A percentile compares a stretch with the other conserved stretches of the same genome.
These are phyloP conservation scores for Oreocharis arfaki DNA, from an alignment of 2,113 vertebrate species.

Conservation along the genomic window DNA sequence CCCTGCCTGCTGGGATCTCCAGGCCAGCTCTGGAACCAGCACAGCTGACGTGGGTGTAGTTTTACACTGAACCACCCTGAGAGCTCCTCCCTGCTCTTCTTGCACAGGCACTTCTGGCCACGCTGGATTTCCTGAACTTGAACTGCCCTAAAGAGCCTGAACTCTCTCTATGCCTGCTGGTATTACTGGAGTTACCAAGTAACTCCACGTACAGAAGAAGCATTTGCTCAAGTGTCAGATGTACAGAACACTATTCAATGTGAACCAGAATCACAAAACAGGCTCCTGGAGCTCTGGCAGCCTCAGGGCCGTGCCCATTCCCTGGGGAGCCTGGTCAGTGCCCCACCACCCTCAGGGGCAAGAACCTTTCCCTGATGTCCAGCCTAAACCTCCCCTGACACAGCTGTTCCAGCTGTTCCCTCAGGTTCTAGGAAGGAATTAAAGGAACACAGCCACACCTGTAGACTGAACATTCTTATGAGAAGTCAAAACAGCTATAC, in stretches of 20 bases:
- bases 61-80: not conserved
- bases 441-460: not conserved
- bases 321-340: not conserved
- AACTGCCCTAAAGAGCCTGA: not conserved
- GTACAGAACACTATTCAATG: not conserved
- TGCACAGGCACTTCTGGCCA: not conserved
- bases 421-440: not conserved
- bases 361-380: not conserved
- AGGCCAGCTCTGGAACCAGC: not conserved
- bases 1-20: not conserved
- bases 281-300: not conserved
- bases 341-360: not conserved
- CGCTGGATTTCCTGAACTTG: accelerated
- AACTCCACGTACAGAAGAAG: not conserved
- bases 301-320: not conserved
- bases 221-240: not conserved
- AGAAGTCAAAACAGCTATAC: not conserved
- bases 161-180: not conserved
- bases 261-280: not conserved
- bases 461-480: not conserved
- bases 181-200: not conserved
- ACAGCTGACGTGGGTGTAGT: not conserved
- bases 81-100: not conserved
- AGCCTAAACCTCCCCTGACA: not conserved
- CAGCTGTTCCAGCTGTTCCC: not conserved